Evolutionary conservation across 2,888 invertebrate genomes (phyloP), one percentile per base, ranked within the genome.

Genomic region (Orchesella flavescens): DNA sequence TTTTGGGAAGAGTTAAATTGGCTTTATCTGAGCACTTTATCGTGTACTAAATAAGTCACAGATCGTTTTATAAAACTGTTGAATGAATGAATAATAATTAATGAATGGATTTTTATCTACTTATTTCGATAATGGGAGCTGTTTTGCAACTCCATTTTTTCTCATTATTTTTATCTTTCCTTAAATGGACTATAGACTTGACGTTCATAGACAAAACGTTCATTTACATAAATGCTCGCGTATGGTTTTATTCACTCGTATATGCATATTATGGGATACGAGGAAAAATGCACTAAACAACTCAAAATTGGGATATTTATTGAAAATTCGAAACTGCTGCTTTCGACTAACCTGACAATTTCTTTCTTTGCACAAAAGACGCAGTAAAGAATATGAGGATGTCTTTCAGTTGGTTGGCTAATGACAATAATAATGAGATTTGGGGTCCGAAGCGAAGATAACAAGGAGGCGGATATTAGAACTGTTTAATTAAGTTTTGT

Each of bases 261-360:
- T n/a, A n/a, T n/a, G n/a, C n/a, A n/a, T 43, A 10, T 66, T 86
- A 9, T 86, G 84, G 84, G 9, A 72, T 82, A 75, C 19, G 77
- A 78, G 21, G 9, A 44, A 23, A 21, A 34, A 34, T 34, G 34
- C 34, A 34, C 34, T 34, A 34, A 34, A 34, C 7, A 34, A 34
- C 34, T 24, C 2, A 53, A 17, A n/a, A 69, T n/a, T 84, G 61
- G 21, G 19, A 21, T 17, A 19, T 21, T 61, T 61, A 61, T 61
- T 61, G 1, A 10, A 5, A 19, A 19, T 61, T 61, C 19, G 21
- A 21, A 3, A 55, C 17, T 4, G 34, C 34, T 34, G 2, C 34
- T 34, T 34, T 34, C 34, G 34, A n/a, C n/a, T 34, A 34, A 34
- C 34, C n/a, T n/a, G n/a, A 34, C 34, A 34, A n/a, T n/a, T n/a